Evolutionary conservation across 2,888 invertebrate species (phyloP).

Genomic region (Teleogryllus oceanicus): DNA sequence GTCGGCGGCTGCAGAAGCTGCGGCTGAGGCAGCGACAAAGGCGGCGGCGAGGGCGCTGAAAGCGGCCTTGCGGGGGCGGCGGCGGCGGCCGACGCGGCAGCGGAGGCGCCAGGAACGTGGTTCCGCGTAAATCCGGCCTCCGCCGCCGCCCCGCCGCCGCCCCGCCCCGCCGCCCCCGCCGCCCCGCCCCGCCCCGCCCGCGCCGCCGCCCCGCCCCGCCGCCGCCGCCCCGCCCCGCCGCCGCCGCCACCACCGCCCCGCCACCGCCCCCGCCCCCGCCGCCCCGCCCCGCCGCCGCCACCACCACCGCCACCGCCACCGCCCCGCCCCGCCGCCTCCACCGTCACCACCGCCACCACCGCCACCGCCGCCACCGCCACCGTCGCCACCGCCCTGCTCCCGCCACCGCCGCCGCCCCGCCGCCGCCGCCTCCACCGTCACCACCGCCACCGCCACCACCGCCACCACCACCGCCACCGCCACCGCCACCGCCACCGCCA

Average conservation of each 20-base stretch:
- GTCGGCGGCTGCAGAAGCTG: no score
- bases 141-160: background rate
- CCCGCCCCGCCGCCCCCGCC: background rate
- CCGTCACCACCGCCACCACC: background rate
- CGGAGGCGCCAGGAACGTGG: background rate
- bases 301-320: background rate
- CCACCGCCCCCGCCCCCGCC: background rate
- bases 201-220: no score
- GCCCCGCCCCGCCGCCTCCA: background rate
- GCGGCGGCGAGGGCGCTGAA: no score
- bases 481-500: no score
- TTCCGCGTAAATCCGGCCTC: background rate
- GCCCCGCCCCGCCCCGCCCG: background rate
- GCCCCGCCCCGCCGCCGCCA: background rate
- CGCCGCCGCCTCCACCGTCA: no score
- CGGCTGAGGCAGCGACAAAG: no score
- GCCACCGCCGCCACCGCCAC: background rate
- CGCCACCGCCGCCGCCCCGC: background rate
- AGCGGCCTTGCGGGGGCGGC: background rate
- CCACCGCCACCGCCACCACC: no score
- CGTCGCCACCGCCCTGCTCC: background rate
- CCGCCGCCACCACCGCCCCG: background rate
- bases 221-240: background rate
- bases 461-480: no score
- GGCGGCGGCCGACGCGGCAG: background rate